Base-by-base conservation (phyloP, 2,797 vertebrate species). In the Moxostoma hubbsi region DNA sequence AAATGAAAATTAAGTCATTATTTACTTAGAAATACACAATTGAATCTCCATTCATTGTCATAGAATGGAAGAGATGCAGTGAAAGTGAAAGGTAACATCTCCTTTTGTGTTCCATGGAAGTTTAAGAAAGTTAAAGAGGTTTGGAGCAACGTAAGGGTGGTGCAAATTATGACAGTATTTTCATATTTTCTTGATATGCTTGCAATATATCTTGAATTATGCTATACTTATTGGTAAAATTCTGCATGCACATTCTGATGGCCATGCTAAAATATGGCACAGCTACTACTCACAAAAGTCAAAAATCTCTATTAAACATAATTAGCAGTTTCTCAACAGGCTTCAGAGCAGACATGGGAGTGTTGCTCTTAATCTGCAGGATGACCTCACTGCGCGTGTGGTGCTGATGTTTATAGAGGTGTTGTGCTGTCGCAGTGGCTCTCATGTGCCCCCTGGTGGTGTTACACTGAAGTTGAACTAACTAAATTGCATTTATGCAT, bases 401-500 rank as follows among this genome's bases (percentile, higher is more conserved):
- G 58, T 71, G 75, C 58, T 77, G 64, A 67, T 75, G 66, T 73
- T 70, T 78, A 36, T 47, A 24, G 64, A 11, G 53, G 9, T 49
- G 70, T 82, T 5, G n/a, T 61, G 64, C 78, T 74, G 71, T 74
- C 55, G 70, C 71, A 70, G 71, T 74, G 73, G 77, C 68, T 84
- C 81, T 53, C 16, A 64, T 15, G 63, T 12, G 63, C 69, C 81
- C 61, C 74, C 83, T 85, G 46, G 58, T 80, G 83, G 65, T 68
- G 55, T 1, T 58, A 43, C 15, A 47, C 12, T 47, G 54, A 47
- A 76, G 77, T 46, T 54, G 61, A 53, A 64, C 13, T 51, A 64
- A 24, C 6, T 70, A 1, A 46, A 45, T 62, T 7, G 9, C 7
- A 12, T 55, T 81, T 70, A 46, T 15, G n/a, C 55, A 11, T 69